phyloP scores from a whole-genome alignment of 2,888 invertebrate species.

The Arctia plantaginis region DNA sequence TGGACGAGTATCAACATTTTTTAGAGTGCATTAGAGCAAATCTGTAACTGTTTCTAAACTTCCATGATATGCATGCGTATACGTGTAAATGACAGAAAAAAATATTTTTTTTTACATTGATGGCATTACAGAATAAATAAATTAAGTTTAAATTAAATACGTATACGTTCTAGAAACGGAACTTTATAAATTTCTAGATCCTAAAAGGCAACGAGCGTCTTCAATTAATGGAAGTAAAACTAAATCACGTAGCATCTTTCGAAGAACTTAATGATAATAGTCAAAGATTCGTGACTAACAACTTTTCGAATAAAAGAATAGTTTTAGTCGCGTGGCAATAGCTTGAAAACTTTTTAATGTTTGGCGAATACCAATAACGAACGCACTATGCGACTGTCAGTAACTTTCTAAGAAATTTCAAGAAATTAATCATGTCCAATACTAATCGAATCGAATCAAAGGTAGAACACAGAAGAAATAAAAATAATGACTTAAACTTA shows the following conservation, averaged over 20 bases:
- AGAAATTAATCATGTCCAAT: background rate
- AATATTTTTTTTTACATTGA: no score
- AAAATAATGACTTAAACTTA: background rate
- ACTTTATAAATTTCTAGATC: background rate
- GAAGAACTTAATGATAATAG: slow-evolving; percentile 11
- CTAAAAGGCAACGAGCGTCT: background rate
- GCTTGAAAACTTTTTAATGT: background rate
- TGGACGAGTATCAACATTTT: no score
- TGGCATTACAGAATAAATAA: no score
- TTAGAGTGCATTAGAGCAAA: no score
- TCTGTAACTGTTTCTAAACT: no score
- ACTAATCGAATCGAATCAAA: background rate
- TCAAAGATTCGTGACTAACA: slow-evolving; percentile 15
- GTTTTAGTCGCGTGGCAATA: background rate
- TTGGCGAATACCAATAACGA: background rate
- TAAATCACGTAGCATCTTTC: slow-evolving; percentile 11
- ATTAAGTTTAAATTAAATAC: no score
- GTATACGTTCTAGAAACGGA: background rate
- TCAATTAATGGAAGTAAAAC: background rate
- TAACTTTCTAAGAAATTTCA: background rate
- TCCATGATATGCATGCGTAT: no score
- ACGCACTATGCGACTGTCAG: background rate
- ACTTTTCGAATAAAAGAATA: slow-evolving; percentile 17
- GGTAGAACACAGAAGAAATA: background rate
- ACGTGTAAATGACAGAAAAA: no score